Evolutionary conservation across 2,113 vertebrate genomes (phyloP).

Genomic region (Cathartes aura): DNA sequence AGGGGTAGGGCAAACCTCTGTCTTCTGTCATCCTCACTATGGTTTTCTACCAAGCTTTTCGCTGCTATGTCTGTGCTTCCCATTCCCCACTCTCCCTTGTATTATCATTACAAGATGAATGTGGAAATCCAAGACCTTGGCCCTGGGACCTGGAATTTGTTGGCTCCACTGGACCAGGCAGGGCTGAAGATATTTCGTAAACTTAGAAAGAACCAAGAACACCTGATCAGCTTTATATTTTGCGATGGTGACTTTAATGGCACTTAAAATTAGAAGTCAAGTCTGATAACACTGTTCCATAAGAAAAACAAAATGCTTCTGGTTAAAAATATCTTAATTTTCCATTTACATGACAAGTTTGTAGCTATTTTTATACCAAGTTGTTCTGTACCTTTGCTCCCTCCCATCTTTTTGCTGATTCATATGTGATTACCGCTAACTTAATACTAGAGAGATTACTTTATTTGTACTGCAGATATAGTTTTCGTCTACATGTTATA

Average conservation of each 20-base stretch:
- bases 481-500: neutral
- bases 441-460: neutral
- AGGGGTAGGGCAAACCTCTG: neutral
- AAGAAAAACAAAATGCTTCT: neutral
- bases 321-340: neutral
- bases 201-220: neutral
- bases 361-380: neutral
- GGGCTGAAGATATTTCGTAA: neutral
- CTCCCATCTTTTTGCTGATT: neutral
- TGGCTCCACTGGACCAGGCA: neutral
- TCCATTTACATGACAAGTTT: neutral
- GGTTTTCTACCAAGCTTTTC: neutral
- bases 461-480: neutral
- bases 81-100: neutral
- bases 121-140: neutral
- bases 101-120: neutral
- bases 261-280: neutral
- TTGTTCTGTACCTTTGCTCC: neutral
- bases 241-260: neutral
- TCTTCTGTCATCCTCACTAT: neutral
- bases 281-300: neutral
- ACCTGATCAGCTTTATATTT: neutral
- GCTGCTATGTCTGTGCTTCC: neutral
- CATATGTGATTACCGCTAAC: neutral
- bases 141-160: neutral